A percentile compares a stretch with the other conserved stretches of the same genome.
phyloP scores from a whole-genome alignment of 1,140 invertebrate genomes.

The Olivierus martensii region DNA sequence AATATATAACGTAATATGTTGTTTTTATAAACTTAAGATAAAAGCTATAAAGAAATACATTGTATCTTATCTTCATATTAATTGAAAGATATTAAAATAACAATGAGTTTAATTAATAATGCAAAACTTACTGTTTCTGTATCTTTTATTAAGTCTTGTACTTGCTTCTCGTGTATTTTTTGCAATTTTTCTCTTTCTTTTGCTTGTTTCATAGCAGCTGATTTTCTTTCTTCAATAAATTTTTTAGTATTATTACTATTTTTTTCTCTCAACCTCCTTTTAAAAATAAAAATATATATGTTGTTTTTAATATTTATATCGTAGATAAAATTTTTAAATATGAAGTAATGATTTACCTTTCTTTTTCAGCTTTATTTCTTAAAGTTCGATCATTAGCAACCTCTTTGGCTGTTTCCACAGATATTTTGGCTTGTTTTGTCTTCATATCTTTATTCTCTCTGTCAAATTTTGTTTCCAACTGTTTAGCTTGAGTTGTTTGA shows the following conservation, averaged over 20 bases:
- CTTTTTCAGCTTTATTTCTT: slow-evolving; percentile 93
- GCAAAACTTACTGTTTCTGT: slow-evolving; percentile 15
- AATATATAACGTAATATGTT: slow-evolving; percentile 14
- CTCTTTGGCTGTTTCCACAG: slow-evolving; percentile 91
- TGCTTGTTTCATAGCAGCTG: slow-evolving; percentile 70
- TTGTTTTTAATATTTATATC: too few relatives aligned
- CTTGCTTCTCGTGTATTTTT: slow-evolving; percentile 79
- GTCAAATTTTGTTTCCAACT: slow-evolving; percentile 69
- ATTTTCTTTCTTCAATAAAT: slow-evolving; percentile 92
- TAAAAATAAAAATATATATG: too few relatives aligned
- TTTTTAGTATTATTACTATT: slow-evolving; percentile 99
- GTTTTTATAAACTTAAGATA: slow-evolving; percentile 31
- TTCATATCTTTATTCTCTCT: slow-evolving; percentile 96
- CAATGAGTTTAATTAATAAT: background rate
- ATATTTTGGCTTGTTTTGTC: slow-evolving; percentile 82
- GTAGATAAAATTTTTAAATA: too few relatives aligned
- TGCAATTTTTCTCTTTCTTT: slow-evolving; percentile 89
- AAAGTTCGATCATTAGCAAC: slow-evolving; percentile 91
- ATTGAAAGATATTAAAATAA: too few relatives aligned
- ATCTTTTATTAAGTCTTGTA: slow-evolving; percentile 28
- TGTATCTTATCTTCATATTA: background rate
- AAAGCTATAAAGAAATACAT: slow-evolving; percentile 7
- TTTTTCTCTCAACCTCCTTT: slow-evolving; percentile 66
- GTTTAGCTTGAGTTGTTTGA: slow-evolving; percentile 76
- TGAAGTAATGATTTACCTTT: slow-evolving; percentile 40